Evolutionary conservation across 2,797 vertebrate species (phyloP), one percentile per base, ranked within the genome.

Genomic region (Hippocampus kuda): DNA sequence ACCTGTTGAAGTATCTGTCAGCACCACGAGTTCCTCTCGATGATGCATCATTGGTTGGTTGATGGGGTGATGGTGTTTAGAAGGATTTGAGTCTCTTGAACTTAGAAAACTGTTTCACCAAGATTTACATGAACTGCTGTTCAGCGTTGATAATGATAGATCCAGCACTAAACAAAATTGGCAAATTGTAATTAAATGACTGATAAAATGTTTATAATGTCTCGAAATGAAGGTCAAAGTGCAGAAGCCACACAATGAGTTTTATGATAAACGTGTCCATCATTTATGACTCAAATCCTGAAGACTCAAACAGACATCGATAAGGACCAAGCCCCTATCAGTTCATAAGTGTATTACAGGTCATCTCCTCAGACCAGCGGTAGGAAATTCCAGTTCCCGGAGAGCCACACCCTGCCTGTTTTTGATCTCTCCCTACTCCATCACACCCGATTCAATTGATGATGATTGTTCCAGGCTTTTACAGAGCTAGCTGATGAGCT

Each of bases 271-370:
- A 34, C 30, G 56, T 67, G 68, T 80, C 79, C 79, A 80, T 81
- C 74, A 77, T 67, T 81, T 83, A 75, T 75, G 68, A 80, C 80
- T 81, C 65, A 76, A 77, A 76, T 79, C 70, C 67, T 75, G 66
- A 81, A 71, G 73, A 76, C 75, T 83, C 79, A 80, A 82, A 81
- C 73, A 72, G 70, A 74, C 70, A 78, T 75, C 72, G 83, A 88
- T 85, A 86, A 79, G 70, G 44, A 49, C 79, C 82, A 87, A 83
- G 81, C 71, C 72, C 77, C 81, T 81, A 88, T 82, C 82, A 78
- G 72, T 74, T 71, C 79, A 83, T 82, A 82, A 74, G 70, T 67
- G 51, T 72, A 18, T 15, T 79, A 75, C 70, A 66, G 70, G 77
- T 79, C 79, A 79, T 65, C 1, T 9, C 30, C 30, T 34, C 30